Base-by-base conservation (phyloP, 2,888 invertebrate species). In the Lycophotia porphyrea region DNA sequence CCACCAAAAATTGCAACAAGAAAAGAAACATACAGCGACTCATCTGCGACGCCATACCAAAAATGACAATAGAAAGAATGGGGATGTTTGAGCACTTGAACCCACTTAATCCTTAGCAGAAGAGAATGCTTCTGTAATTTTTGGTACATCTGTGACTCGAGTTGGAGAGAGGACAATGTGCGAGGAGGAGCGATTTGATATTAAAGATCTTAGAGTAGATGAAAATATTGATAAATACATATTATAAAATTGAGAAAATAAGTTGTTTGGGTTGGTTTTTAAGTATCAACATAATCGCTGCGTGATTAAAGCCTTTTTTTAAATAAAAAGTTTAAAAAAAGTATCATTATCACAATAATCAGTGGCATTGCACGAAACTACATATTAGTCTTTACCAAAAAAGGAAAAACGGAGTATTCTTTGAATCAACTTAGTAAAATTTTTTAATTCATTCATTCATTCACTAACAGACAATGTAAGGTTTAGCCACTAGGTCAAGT, bases 111-210 rank as follows among this genome's bases (percentile, higher is more conserved):
- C 94, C 93, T 86, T 84, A 64, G 67, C 67, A 87, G 87, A 74
- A 81, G 81, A 87, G 81, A 87, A 92, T 91, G 92, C 92, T 91
- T 92, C 91, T 92, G 90, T 93, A 93, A 93, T 93, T 93, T 93
- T 91, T 92, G 88, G 87, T 91, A 88, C 93, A 94, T 93, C 94
- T 93, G 94, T 90, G 94, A 88, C 91, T 90, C 75, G 60, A 4
- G 63, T 39, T 78, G 55, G 74, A 77, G 58, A 74, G 77, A 3
- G 76, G 71, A 66, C 18, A n/a, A 44, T 27, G 47, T 49, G 5
- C 13, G 11, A 9, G n/a, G 64, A n/a, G 39, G 36, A 80, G 82
- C 88, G 88, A 75, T 71, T 77, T 73, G n/a, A 31, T 42, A 5
- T 3, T 27, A 8, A 74, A 18, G 7, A n/a, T 34, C 1, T 39